Percentiles rank a stretch among this genome's conserved stretches.
phyloP scores from a whole-genome alignment of 2,113 vertebrate genomes.

The Prietella phreatophila region DNA sequence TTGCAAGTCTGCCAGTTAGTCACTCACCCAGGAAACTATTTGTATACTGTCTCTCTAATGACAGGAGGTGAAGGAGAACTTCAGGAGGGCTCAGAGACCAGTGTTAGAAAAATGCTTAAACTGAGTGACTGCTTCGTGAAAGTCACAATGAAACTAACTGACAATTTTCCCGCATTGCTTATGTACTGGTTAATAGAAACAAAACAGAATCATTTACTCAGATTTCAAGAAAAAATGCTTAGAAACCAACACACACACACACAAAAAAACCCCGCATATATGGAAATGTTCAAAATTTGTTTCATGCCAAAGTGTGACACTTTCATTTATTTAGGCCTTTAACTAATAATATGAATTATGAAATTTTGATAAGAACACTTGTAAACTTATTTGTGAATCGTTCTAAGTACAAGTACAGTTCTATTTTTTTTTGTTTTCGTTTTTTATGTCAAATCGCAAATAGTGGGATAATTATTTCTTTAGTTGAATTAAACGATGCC shows the following conservation, averaged over 20 bases:
- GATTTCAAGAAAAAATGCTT: neutral
- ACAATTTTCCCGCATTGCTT: neutral
- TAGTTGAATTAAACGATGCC: neutral
- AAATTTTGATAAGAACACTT: neutral
- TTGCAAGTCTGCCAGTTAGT: slow-evolving; percentile 58
- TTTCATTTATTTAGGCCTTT: neutral
- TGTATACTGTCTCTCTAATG: slow-evolving; percentile 69
- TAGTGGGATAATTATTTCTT: neutral
- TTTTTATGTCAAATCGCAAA: neutral
- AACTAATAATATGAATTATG: neutral
- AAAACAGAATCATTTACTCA: neutral
- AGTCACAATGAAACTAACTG: neutral
- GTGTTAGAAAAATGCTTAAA: slow-evolving; percentile 23
- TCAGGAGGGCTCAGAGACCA: slow-evolving; percentile 33
- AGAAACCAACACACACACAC: neutral
- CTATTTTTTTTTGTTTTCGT: neutral
- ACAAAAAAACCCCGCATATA: neutral
- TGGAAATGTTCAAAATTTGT: neutral
- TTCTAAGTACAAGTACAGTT: neutral
- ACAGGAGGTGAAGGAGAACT: slow-evolving; percentile 67
- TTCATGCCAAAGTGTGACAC: neutral
- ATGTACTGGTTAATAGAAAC: neutral
- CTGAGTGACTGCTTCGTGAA: neutral
- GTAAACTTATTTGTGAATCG: neutral
- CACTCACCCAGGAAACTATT: slow-evolving; percentile 61